Evolutionary conservation across 1,140 invertebrate species (phyloP).

Genomic region (Asobara japonica): DNA sequence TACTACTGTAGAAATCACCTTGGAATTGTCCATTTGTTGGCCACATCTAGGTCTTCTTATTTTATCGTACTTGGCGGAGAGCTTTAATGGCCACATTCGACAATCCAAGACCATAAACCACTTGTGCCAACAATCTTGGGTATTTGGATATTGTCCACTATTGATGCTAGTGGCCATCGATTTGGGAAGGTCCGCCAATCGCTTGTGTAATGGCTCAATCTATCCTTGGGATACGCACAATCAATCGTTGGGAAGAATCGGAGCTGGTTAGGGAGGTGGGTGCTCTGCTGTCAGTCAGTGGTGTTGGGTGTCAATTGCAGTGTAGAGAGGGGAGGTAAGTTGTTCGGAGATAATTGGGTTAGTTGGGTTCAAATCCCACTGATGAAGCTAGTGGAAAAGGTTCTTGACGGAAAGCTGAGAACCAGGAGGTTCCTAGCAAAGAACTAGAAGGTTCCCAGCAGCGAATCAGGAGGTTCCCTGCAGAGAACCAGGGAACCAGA

Average conservation of each 20-base stretch:
- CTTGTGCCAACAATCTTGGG: neutral
- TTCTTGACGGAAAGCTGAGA: too few species aligned
- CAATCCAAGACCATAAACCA: neutral
- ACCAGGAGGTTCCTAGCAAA: too few species aligned
- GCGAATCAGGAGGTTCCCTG: too few species aligned
- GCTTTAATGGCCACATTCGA: neutral
- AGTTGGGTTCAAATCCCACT: neutral
- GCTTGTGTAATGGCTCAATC: neutral
- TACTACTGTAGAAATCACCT: neutral
- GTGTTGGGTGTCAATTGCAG: too few species aligned
- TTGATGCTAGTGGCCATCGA: neutral
- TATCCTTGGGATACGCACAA: neutral
- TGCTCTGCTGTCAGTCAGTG: neutral
- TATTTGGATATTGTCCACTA: conserved; percentile 4
- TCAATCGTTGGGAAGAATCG: neutral
- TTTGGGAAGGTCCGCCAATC: neutral
- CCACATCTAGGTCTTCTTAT: neutral
- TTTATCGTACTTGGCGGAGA: neutral
- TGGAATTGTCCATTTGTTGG: neutral
- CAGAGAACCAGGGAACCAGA: too few species aligned
- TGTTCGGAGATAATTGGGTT: neutral
- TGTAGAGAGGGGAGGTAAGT: too few species aligned
- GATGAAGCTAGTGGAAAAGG: neutral
- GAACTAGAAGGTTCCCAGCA: too few species aligned
- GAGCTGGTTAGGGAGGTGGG: neutral